Base-by-base conservation (phyloP, 2,888 invertebrate species). In the Nyleta sp. region DNA sequence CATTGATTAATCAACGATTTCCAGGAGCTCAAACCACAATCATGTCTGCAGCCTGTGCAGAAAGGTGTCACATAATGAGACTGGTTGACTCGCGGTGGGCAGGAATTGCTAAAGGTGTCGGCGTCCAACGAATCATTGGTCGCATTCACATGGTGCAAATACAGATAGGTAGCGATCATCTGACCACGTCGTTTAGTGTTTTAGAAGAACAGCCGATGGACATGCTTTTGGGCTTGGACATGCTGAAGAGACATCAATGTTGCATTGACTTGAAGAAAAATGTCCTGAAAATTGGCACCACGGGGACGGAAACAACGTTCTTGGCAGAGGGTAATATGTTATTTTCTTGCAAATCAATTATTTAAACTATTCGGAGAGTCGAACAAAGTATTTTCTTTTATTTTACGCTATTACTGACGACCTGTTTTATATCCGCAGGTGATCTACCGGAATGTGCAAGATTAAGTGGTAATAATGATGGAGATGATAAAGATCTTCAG, bases 121-220 rank as follows among this genome's bases (percentile, higher is more conserved):
- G 99, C 4, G 96, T 97, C 0, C 99, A 99, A 91, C 94, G 95
- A 84, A 98, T 99, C 84, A 95, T 98, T 78, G 99, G 99, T 0
- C 94, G 99, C 74, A 98, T 99, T 84, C 99, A 99, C 91, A 96
- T 98, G 95, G 97, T 96, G 7, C 98, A 99, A 91, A 96, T 99
- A 91, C 96, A 99, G 91, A 99, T 99, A 81, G 98, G 96, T 85
- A 95, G 95, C 82, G 97, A 97, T 88, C 98, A 96, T 91, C 93
- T 99, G 42, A 97, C 98, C 1, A 98, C 98, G 2, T 98, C 98
- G 40, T 99, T 99, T 91, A 98, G 98, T 28, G 98, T 99, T 38
- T 93, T 99, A 50, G 97, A 98, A 88, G 96, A 99, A 85, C 99
- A 99, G 90, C 96, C 98, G 0, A 98, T 99, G 98, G 99, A 99